These are phyloP conservation scores for Hafferia zeledoni DNA, from an alignment of 2,797 vertebrate species.

Conservation along the genomic window DNA sequence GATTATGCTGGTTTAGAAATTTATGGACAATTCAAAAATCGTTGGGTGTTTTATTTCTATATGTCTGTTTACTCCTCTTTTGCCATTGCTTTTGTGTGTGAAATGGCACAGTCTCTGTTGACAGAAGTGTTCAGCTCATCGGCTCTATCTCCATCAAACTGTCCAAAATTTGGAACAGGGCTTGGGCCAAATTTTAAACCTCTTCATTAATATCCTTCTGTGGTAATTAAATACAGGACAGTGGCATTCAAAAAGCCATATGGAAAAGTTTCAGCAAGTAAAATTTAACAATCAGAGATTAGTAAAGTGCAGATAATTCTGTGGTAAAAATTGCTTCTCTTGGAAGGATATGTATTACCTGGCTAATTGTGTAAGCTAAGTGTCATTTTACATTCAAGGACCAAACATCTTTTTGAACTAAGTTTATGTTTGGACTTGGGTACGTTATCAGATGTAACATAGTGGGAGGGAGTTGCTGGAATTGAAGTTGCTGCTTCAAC, in stretches of 20 bases:
- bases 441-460: constrained; percentile 74
- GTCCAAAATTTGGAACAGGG: constrained; percentile 3
- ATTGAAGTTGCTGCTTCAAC: constrained; percentile 66
- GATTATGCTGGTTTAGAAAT: neutral
- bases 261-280: constrained; percentile 62
- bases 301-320: constrained; percentile 54
- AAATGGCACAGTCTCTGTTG: neutral
- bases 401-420: constrained; percentile 73
- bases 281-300: constrained; percentile 48
- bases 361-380: constrained; percentile 63
- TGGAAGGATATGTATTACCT: constrained; percentile 63
- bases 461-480: constrained; percentile 63
- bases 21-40: neutral
- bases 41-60: neutral
- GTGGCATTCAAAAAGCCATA: constrained; percentile 37
- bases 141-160: neutral
- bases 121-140: neutral
- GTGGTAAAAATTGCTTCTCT: constrained; percentile 49
- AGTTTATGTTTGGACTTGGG: constrained; percentile 74
- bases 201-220: constrained; percentile 51
- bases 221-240: constrained; percentile 67
- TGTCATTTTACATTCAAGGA: constrained; percentile 69
- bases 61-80: constrained; percentile 4
- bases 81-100: neutral
- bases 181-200: constrained; percentile 13